Base-by-base conservation (phyloP, 2,113 vertebrate species). In the Actinemys pallida region DNA sequence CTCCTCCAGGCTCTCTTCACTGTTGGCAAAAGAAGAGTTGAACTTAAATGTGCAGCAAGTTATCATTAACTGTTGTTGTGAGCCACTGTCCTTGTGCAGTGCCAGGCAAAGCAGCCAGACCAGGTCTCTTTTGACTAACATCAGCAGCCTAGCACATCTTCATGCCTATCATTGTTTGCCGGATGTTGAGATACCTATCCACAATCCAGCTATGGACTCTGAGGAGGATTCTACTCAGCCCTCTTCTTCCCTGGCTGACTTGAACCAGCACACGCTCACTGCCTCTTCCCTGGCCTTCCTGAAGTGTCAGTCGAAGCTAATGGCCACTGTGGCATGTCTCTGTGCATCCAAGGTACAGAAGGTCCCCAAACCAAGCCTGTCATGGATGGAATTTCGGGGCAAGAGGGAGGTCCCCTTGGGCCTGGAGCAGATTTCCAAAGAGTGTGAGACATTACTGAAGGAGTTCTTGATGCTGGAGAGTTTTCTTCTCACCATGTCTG, bases 21-120 rank as follows among this genome's bases (percentile, higher is more conserved):
- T 99, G 88, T 97, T 99, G 96, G 97, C 98, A 95, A 99, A 97
- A 96, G 99, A 99, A 90, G 98, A 98, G 5, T 97, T 99, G 91
- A 97, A 92, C 16, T 96, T 99, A 81, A 99, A 98, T 69, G 98
- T 99, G 83, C 99, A 99, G 83, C 98, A 99, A 96, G 98, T 99
- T 89, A 99, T 99, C 39, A 96, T 99, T 78, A 98, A 97, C 96
- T 98, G 98, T 96, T 99, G 99, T 97, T 99, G 99, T 91, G 99
- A 99, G 69, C 92, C 98, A 65, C 97, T 99, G 84, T 98, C 98
- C 6, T 91, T 99, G 56, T 99, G 99, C 98, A 92, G 89, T 35
- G 95, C 96, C 84, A 88, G 88, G 56, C 96, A 97, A 49, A 97
- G n/a, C 75, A 97, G 91, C 19, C 98, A 98, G 80, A 94, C 90